Evolutionary conservation across 2,888 invertebrate species (phyloP).

Genomic region (Trichacis sp.): DNA sequence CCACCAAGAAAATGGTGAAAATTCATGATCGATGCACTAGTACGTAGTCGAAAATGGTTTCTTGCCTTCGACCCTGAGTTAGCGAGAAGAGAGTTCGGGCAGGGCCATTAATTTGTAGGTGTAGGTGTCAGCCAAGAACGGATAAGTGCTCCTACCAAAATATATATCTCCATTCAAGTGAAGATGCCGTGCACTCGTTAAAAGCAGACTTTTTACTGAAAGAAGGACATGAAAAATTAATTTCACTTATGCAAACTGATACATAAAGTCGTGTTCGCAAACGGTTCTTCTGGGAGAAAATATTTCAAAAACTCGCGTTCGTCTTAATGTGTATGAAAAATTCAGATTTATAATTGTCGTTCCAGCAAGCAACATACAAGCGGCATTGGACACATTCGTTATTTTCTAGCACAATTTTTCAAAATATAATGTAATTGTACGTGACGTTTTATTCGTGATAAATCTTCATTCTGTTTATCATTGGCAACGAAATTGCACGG

Average conservation of each 20-base stretch:
- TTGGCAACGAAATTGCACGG: neutral
- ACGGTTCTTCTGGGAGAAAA: too few relatives aligned
- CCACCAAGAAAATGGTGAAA: constrained; percentile 28
- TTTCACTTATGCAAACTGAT: constrained; percentile 12
- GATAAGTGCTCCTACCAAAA: constrained; percentile 65
- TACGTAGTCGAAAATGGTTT: constrained; percentile 55
- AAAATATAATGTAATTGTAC: too few relatives aligned
- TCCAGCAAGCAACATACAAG: too few relatives aligned
- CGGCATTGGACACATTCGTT: too few relatives aligned
- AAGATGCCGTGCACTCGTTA: constrained; percentile 63
- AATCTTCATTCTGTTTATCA: neutral
- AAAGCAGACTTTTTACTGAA: constrained; percentile 55
- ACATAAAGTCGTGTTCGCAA: too few relatives aligned
- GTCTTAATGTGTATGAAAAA: too few relatives aligned
- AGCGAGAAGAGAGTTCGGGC: constrained; percentile 50
- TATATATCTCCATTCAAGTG: constrained; percentile 65
- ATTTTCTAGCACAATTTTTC: too few relatives aligned
- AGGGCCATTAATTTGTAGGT: constrained; percentile 65
- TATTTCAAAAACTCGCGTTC: too few relatives aligned
- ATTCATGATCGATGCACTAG: constrained; percentile 48
- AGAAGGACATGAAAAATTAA: constrained; percentile 35
- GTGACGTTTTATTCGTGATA: too few relatives aligned
- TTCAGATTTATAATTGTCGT: too few relatives aligned
- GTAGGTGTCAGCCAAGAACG: constrained; percentile 65
- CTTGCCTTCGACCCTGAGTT: constrained; percentile 51